phyloP scores from a whole-genome alignment of 2,113 vertebrate species.

The Beaufortia kweichowensis region DNA sequence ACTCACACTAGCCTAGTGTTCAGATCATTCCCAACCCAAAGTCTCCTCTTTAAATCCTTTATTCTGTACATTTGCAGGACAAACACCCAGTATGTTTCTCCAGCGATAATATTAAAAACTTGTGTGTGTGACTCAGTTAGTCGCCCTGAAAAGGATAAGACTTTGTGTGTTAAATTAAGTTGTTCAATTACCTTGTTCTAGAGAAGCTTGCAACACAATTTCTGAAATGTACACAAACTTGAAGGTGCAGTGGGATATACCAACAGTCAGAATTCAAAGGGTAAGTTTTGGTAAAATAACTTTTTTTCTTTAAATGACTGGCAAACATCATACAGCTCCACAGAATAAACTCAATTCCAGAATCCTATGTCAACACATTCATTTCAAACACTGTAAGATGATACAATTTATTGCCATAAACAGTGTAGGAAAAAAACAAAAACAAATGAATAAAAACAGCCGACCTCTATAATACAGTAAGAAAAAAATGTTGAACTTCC shows the following conservation, averaged over 20 bases:
- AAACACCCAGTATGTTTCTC: not conserved
- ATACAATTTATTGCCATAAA: constrained; percentile 79
- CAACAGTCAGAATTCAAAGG: not conserved
- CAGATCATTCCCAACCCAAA: not conserved
- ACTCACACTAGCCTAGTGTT: not conserved
- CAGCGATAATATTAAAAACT: not conserved
- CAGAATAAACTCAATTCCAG: constrained; percentile 1
- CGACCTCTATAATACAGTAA: constrained; percentile 66
- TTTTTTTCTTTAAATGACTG: not conserved
- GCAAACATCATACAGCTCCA: not conserved
- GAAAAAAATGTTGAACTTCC: constrained; percentile 57
- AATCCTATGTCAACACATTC: constrained; percentile 63
- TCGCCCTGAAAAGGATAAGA: not conserved
- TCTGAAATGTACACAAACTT: not conserved
- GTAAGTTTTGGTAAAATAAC: not conserved
- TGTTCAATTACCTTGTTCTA: not conserved
- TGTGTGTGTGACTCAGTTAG: constrained; percentile 1
- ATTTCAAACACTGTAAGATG: constrained; percentile 63
- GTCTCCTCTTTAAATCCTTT: constrained; percentile 23
- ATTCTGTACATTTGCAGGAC: constrained; percentile 30
- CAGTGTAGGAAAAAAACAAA: constrained; percentile 69
- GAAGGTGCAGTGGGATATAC: not conserved
- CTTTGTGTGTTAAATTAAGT: not conserved
- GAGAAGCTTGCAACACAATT: not conserved
- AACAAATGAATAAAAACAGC: constrained; percentile 67